Evolutionary conservation across 1,140 invertebrate genomes (phyloP), one percentile per base, ranked within the genome.

Genomic region (Belonocnema kinseyi): DNA sequence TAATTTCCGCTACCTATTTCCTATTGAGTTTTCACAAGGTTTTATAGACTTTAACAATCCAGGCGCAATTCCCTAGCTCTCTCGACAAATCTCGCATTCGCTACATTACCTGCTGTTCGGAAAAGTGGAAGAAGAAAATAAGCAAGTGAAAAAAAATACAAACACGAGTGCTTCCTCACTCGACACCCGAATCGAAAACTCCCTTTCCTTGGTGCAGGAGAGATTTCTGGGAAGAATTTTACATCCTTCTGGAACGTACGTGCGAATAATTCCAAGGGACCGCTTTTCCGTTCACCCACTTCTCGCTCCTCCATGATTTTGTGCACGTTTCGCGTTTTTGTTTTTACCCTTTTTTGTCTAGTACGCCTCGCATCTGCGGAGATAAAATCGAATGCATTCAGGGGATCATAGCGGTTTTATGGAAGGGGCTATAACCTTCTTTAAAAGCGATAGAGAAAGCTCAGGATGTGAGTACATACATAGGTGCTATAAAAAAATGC

Each of bases 201-300:
- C 40, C 11, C 40, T 46, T 1, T 33, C 40, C 40, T 8, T 46
- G 40, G 40, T 8, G 40, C 40, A 46, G 7, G 40, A 46, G 40
- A 51, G 58, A 33, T 40, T 61, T 26, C 21, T 50, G 10, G 26
- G 50, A 19, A 50, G 74, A 75, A 75, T 51, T 76, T 21, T 16
- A 14, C 50, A 56, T 19, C 46, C 4, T 75, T n/a, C 16, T 17
- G 19, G 4, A 72, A 51, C 19, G 33, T 26, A 58, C 19, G 21
- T 17, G 75, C 16, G 52, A 76, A 76, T 76, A 72, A 72, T 71
- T 76, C 72, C 70, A 51, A 53, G 75, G 52, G 70, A 72, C 17
- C 53, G 50, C 70, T 72, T 58, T 21, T 70, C n/a, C 75, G 72
- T 79, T 73, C 77, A 77, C 73, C 33, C 21, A 77, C 71, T 61